phyloP scores from a whole-genome alignment of 1,140 invertebrate genomes.

The Ips nitidus region DNA sequence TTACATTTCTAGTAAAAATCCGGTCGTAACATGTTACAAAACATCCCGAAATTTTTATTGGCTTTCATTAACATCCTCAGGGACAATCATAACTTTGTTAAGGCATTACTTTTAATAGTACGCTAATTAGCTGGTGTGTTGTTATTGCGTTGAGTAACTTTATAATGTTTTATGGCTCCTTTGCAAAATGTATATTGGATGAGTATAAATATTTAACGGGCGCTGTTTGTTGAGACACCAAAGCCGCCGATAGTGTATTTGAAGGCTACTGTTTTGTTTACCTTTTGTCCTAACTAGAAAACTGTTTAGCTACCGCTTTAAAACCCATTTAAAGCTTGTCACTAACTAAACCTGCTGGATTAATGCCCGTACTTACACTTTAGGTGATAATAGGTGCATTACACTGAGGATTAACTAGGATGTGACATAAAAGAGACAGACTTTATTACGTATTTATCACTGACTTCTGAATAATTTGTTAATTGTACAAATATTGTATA shows the following conservation, averaged over 20 bases:
- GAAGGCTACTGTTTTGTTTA: constrained; percentile 1
- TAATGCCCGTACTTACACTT: no score
- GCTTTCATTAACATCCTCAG: constrained; percentile 4
- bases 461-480: no score
- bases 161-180: constrained; percentile 1
- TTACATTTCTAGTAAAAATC: not conserved
- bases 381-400: no score
- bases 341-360: no score
- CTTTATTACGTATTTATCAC: no score
- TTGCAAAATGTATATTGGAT: not conserved
- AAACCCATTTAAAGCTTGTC: no score
- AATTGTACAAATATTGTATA: not conserved
- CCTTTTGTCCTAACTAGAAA: not conserved
- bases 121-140: not conserved
- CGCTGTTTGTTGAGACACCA: not conserved
- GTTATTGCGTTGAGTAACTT: not conserved
- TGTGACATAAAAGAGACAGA: no score
- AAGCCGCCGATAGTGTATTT: not conserved
- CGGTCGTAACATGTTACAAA: not conserved
- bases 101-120: constrained; percentile 6
- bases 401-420: no score
- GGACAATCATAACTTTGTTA: constrained; percentile 1
- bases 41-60: not conserved
- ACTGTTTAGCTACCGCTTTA: no score
- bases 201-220: not conserved